phyloP scores from a whole-genome alignment of 2,113 vertebrate genomes.

The Xenopus borealis region DNA sequence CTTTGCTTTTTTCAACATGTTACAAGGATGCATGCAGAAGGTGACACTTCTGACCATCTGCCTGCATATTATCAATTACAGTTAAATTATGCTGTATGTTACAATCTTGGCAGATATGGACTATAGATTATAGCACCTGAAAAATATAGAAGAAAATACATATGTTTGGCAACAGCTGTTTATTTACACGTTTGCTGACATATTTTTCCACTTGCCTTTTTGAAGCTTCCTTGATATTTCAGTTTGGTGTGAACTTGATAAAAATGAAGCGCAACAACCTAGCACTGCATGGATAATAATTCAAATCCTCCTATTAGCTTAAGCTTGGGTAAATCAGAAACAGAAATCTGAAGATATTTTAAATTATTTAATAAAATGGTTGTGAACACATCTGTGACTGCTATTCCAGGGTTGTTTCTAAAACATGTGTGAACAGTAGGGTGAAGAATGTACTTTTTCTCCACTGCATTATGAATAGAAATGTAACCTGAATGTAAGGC shows the following conservation, averaged over 20 bases:
- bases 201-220: slow-evolving; percentile 67
- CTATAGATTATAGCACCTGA: slow-evolving; percentile 71
- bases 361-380: slow-evolving; percentile 57
- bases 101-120: slow-evolving; percentile 76
- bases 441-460: slow-evolving; percentile 46
- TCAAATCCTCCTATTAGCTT: slow-evolving; percentile 51
- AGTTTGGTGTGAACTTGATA: slow-evolving; percentile 62
- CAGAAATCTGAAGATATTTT: slow-evolving; percentile 60
- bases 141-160: slow-evolving; percentile 76
- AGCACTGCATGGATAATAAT: slow-evolving; percentile 55
- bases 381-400: slow-evolving; percentile 53
- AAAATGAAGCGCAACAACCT: slow-evolving; percentile 58
- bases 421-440: slow-evolving; percentile 51
- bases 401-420: slow-evolving; percentile 52
- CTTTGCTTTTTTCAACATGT: slow-evolving; percentile 89
- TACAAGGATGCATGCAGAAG: slow-evolving; percentile 76
- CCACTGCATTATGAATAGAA: slow-evolving; percentile 60
- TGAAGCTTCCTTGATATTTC: slow-evolving; percentile 64
- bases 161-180: slow-evolving; percentile 76
- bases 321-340: slow-evolving; percentile 43
- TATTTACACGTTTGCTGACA: slow-evolving; percentile 71
- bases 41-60: slow-evolving; percentile 85
- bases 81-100: slow-evolving; percentile 81
- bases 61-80: slow-evolving; percentile 98
- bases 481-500: slow-evolving; percentile 61